Percentiles rank a stretch among this genome's conserved stretches.
Conservation (phyloP, 2,888 invertebrate species). For the Ophion ellenae region DNA sequence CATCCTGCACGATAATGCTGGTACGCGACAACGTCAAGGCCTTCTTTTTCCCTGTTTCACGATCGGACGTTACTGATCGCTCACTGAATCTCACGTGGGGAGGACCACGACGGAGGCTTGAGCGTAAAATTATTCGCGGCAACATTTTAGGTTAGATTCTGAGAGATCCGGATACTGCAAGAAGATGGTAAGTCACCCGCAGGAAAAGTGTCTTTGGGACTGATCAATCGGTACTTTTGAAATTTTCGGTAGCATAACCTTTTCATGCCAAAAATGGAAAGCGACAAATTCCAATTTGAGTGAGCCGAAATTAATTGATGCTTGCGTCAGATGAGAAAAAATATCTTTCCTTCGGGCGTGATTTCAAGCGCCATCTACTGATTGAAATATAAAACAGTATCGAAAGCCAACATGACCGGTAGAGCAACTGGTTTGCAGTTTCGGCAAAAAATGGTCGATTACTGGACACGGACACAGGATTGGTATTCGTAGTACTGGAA, state of each 20-base stretch:
- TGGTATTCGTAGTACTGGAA: no score
- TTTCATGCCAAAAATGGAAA: neutral
- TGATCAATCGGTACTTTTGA: neutral
- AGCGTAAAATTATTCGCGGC: constrained; percentile 17
- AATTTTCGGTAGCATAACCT: neutral
- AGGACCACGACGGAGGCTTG: neutral
- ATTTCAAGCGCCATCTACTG: constrained; percentile 1
- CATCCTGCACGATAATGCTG: constrained; percentile 88
- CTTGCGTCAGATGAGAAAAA: constrained; percentile 48
- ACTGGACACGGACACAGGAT: no score
- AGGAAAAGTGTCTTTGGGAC: neutral
- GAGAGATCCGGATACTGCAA: neutral
- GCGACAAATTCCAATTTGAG: constrained; percentile 18
- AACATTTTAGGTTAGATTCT: constrained; percentile 18
- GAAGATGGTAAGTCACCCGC: neutral
- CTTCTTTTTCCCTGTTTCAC: constrained; percentile 26
- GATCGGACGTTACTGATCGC: constrained; percentile 33
- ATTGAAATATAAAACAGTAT: neutral
- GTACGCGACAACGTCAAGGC: constrained; percentile 75
- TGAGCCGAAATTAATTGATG: constrained; percentile 6
- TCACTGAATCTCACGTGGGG: constrained; percentile 5
- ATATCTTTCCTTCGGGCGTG: neutral
- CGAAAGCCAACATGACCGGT: no score
- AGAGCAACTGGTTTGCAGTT: no score
- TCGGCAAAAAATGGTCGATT: no score